Conservation (phyloP, 2,113 vertebrate genomes). For the Leptosomus discolor region DNA sequence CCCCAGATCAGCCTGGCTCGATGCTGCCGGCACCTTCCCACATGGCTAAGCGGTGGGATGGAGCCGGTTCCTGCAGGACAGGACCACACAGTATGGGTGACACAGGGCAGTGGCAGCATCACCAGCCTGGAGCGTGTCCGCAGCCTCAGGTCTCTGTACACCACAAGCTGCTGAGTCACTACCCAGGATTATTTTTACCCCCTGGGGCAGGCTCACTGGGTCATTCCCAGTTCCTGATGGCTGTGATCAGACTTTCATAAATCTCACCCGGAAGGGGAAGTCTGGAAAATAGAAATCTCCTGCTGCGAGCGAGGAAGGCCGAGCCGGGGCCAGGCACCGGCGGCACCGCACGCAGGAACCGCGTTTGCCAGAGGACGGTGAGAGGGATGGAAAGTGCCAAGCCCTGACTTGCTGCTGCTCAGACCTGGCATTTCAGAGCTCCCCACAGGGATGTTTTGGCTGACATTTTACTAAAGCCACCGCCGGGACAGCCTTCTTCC, state of each 20-base stretch:
- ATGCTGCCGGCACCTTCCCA: neutral
- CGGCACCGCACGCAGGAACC: accelerated
- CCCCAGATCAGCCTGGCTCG: accelerated
- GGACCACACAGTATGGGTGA: neutral
- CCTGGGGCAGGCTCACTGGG: neutral
- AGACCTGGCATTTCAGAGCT: neutral
- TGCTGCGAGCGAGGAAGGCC: accelerated
- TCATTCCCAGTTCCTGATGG: slow-evolving; percentile 41
- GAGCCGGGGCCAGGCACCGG: neutral
- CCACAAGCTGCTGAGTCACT: neutral
- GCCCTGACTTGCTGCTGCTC: neutral
- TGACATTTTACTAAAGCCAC: neutral
- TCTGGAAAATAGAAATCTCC: neutral
- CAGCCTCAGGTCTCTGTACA: neutral
- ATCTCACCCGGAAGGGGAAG: slow-evolving; percentile 54
- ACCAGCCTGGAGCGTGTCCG: accelerated
- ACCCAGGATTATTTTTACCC: neutral
- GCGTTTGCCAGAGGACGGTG: neutral
- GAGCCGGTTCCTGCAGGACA: neutral
- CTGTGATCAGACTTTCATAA: slow-evolving; percentile 6
- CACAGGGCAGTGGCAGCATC: neutral
- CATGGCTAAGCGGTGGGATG: accelerated
- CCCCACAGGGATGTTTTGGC: neutral
- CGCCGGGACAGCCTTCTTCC: neutral
- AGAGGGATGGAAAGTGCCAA: neutral